A percentile compares a stretch with the other conserved stretches of the same genome.
Conservation (phyloP, 2,888 invertebrate genomes). For the Melieria omissa region DNA sequence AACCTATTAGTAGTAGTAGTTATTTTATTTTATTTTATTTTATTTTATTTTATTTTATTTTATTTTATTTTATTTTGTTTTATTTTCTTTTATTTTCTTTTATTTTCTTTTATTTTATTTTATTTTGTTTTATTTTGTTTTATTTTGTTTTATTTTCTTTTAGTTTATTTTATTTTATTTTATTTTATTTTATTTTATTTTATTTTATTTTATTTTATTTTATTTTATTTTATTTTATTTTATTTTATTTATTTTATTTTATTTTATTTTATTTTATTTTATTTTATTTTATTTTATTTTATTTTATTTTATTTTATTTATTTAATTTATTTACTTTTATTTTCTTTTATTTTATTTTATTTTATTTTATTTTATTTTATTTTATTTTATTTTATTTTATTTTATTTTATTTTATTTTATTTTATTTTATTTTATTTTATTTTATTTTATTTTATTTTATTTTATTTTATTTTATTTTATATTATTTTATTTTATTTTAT, state of each 20-base stretch:
- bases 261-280: background rate
- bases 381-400: background rate
- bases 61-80: too few relatives aligned
- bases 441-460: conserved; percentile 14
- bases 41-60: too few relatives aligned
- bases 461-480: background rate
- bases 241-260: background rate
- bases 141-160: background rate
- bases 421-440: conserved; percentile 1
- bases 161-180: background rate
- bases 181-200: background rate
- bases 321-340: background rate
- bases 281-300: background rate
- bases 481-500: background rate
- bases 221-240: background rate
- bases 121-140: too few relatives aligned
- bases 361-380: too few relatives aligned
- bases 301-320: background rate
- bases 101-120: too few relatives aligned
- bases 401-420: background rate
- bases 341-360: background rate
- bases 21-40: too few relatives aligned
- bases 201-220: background rate
- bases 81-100: too few relatives aligned
- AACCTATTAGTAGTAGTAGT: too few relatives aligned